Conservation (phyloP, 1,140 invertebrate species). For the Mylabris phalerata region DNA sequence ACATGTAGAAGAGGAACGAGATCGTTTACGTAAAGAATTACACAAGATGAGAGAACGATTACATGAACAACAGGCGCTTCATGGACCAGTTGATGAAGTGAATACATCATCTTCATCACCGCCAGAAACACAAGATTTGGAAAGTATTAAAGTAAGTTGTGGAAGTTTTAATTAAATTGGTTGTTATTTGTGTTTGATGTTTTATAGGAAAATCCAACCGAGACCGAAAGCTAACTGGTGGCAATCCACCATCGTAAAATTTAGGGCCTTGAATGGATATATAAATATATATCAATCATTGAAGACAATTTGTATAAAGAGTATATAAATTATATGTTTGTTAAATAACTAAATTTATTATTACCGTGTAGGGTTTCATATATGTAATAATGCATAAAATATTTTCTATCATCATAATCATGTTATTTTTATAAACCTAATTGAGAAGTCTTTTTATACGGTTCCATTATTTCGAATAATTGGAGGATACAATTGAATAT, state of each 20-base stretch:
- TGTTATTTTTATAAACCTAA: slow-evolving; percentile 24
- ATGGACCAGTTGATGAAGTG: slow-evolving; percentile 18
- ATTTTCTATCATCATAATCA: slow-evolving; percentile 17
- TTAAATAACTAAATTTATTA: slow-evolving; percentile 20
- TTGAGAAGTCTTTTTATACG: slow-evolving; percentile 18
- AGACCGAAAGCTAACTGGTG: slow-evolving; percentile 13
- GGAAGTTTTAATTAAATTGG: not conserved
- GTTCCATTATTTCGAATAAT: not conserved
- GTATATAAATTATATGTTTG: slow-evolving; percentile 17
- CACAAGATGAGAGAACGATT: slow-evolving; percentile 64
- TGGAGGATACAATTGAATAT: not conserved
- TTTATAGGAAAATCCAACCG: slow-evolving; percentile 9
- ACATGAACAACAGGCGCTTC: slow-evolving; percentile 48
- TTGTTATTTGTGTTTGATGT: not conserved
- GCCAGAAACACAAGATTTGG: slow-evolving; percentile 26
- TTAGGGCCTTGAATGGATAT: slow-evolving; percentile 9
- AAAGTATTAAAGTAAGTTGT: slow-evolving; percentile 31
- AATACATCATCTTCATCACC: slow-evolving; percentile 1
- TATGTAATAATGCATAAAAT: slow-evolving; percentile 13
- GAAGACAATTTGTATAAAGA: slow-evolving; percentile 15
- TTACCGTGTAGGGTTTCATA: slow-evolving; percentile 16
- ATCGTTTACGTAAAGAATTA: slow-evolving; percentile 63
- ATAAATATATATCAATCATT: not conserved
- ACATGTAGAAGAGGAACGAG: slow-evolving; percentile 67
- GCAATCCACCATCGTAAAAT: slow-evolving; percentile 3